These are phyloP conservation scores for Neodontobutis hainanensis DNA, from an alignment of 2,113 vertebrate genomes.

Conservation along the genomic window DNA sequence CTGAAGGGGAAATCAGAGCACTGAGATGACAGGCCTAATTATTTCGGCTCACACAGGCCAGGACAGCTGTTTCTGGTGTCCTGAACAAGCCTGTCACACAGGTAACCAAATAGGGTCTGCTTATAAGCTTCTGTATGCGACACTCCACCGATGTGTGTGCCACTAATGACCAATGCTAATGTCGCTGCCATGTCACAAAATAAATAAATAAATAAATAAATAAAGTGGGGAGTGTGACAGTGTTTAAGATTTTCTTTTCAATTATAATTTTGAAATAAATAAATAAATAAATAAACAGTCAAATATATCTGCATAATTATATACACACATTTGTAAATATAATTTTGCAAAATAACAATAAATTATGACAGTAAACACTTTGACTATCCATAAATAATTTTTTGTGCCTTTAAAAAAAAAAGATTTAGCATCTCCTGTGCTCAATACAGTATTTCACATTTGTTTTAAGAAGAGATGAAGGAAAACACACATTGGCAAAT, in stretches of 20 bases:
- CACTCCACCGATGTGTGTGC: slow-evolving; percentile 89
- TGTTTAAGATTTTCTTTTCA: slow-evolving; percentile 58
- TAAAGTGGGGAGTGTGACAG: slow-evolving; percentile 88
- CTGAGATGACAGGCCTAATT: slow-evolving; percentile 99
- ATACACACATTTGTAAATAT: slow-evolving; percentile 45
- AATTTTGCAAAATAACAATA: too few relatives aligned
- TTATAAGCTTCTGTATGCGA: slow-evolving; percentile 92
- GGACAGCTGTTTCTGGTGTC: slow-evolving; percentile 99
- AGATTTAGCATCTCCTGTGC: too few relatives aligned
- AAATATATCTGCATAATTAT: slow-evolving; percentile 97
- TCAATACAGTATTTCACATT: too few relatives aligned
- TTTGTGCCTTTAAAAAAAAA: too few relatives aligned
- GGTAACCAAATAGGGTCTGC: slow-evolving; percentile 98
- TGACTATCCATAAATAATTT: too few relatives aligned
- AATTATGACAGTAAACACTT: too few relatives aligned
- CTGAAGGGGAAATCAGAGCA: slow-evolving; percentile 98
- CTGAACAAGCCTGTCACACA: slow-evolving; percentile 99
- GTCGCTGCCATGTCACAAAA: slow-evolving; percentile 93
- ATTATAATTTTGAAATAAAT: slow-evolving; percentile 37
- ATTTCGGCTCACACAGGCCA: slow-evolving; percentile 99
- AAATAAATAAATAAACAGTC: slow-evolving; percentile 89
- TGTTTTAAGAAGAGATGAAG: too few relatives aligned
- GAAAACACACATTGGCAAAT: too few relatives aligned
- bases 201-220: slow-evolving; percentile 76
- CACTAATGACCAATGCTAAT: slow-evolving; percentile 99